Base-by-base conservation (phyloP, 2,113 vertebrate genomes). In the Oriolus oriolus region DNA sequence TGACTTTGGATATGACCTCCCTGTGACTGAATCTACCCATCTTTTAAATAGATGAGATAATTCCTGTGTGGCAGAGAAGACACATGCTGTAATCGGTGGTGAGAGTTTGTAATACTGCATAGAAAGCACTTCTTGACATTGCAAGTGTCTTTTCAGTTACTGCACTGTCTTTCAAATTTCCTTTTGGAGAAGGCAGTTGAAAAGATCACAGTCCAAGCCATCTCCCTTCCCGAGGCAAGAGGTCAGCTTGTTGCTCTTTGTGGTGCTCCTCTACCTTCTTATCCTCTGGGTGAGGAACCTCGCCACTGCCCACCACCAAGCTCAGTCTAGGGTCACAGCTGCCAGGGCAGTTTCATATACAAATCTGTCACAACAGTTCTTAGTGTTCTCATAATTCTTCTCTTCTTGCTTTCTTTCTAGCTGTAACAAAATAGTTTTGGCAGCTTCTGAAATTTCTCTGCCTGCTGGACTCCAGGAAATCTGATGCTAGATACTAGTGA, bases 161-260 rank as follows among this genome's bases (percentile, higher is more conserved):
- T 61, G 49, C 37, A 39, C 37, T 87, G 76, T 87, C 91, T 89
- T 87, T 87, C 90, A 84, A 89, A 92, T 96, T 81, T 95, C 37
- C 65, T 50, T 77, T 93, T 87, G 69, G 35, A 90, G 65, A 90
- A 79, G 57, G 31, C 84, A 93, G 65, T 65, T 89, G 88, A 84
- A 95, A 96, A 97, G 90, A 94, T 95, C 90, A 84, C 77, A 75
- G 88, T 79, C 86, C 60, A 84, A 95, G 61, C 56, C 56, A 84
- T 75, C 87, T 75, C 31, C 3, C 39, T 66, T 93, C 95, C 93
- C 49, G 73, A 95, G 94, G 93, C 94, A 92, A 92, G 80, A 95
- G 76, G 71, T 91, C 76, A 89, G 35, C 65, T 71, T 84, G 39
- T 31, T 95, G 91, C 44, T 96, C 71, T 95, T 73, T 94, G 64